phyloP scores from a whole-genome alignment of 2,888 invertebrate genomes.

The Drosophila trichaetosa region DNA sequence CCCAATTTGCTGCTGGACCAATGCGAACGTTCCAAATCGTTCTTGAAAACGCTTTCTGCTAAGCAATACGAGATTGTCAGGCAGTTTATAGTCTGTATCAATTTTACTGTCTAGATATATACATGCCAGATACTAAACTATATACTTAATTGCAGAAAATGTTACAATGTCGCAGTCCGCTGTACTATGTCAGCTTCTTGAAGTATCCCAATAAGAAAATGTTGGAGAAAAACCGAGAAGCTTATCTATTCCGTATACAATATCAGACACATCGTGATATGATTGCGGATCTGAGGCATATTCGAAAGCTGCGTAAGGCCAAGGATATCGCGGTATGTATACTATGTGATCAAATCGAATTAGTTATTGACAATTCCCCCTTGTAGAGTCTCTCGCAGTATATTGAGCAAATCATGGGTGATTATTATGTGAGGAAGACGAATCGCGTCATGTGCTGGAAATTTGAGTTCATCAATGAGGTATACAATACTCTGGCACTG shows the following conservation, averaged over 20 bases:
- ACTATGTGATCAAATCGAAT: accelerated
- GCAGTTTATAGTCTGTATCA: conserved; percentile 74
- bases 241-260: conserved; percentile 78
- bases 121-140: neutral
- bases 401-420: conserved; percentile 82
- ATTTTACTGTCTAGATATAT: accelerated
- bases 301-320: conserved; percentile 62
- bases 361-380: too few species aligned
- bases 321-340: conserved; percentile 62
- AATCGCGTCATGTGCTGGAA: conserved; percentile 83
- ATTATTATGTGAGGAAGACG: conserved; percentile 81
- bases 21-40: conserved; percentile 68
- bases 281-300: conserved; percentile 71
- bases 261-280: conserved; percentile 82
- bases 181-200: conserved; percentile 74
- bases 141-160: conserved; percentile 79
- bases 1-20: conserved; percentile 70
- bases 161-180: conserved; percentile 81
- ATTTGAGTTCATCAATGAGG: conserved; percentile 83
- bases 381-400: conserved; percentile 55
- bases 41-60: conserved; percentile 55
- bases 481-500: conserved; percentile 81
- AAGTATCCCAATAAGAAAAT: conserved; percentile 73
- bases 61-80: conserved; percentile 75
- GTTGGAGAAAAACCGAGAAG: conserved; percentile 65